Conservation (phyloP, 2,888 invertebrate genomes). For the Sinentomon sp. region DNA sequence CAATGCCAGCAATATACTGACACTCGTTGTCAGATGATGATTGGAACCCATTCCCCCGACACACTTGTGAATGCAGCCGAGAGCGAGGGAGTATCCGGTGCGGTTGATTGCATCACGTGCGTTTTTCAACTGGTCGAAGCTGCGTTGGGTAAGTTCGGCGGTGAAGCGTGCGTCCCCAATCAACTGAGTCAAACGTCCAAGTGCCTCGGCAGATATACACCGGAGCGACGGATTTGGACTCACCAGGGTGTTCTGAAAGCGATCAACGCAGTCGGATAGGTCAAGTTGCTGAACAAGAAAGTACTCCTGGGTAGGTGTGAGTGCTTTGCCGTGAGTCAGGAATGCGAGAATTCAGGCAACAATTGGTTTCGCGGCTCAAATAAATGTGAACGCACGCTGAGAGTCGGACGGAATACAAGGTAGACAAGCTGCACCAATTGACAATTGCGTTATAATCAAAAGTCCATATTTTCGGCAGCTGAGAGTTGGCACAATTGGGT, state of each 20-base stretch:
- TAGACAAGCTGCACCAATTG: too few species aligned
- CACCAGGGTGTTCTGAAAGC: conserved; percentile 23
- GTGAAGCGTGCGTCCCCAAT: conserved; percentile 62
- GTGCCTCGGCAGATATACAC: conserved; percentile 80
- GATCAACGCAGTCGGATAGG: conserved; percentile 1
- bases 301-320: too few species aligned
- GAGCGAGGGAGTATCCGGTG: conserved; percentile 61
- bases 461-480: too few species aligned
- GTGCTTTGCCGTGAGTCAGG: too few species aligned
- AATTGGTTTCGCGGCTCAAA: too few species aligned
- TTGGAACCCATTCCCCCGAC: conserved; percentile 88
- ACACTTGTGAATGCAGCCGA: conserved; percentile 87
- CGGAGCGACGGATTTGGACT: conserved; percentile 32
- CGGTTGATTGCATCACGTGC: conserved; percentile 62
- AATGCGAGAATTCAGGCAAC: too few species aligned
- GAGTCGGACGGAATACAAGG: too few species aligned
- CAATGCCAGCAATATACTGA: conserved; percentile 73
- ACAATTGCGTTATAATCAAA: too few species aligned
- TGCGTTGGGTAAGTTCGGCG: conserved; percentile 62
- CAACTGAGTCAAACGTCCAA: conserved; percentile 75
- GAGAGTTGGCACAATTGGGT: too few species aligned
- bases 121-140: conserved; percentile 60
- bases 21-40: conserved; percentile 74
- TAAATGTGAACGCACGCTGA: too few species aligned
- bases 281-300: too few species aligned